Evolutionary conservation across 2,797 vertebrate species (phyloP).

Genomic region (Miichthys miiuy): DNA sequence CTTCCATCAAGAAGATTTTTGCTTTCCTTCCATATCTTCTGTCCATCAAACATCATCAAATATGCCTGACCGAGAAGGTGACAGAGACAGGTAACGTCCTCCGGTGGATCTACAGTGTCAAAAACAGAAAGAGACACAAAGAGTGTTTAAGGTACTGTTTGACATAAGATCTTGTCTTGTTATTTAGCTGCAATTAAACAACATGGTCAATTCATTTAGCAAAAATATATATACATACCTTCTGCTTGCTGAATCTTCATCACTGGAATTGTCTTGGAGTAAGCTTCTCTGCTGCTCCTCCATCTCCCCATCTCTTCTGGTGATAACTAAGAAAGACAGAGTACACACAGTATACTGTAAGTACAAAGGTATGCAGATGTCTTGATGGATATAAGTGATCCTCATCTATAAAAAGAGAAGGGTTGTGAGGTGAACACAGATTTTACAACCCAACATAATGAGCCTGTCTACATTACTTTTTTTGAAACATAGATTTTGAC

Average conservation of each 20-base stretch:
- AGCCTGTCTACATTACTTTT: background rate
- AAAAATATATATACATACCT: slow-evolving; percentile 60
- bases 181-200: background rate
- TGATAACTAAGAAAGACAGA: slow-evolving; percentile 66
- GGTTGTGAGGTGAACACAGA: background rate
- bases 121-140: slow-evolving; percentile 26
- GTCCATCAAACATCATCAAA: slow-evolving; percentile 75
- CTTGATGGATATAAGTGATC: background rate
- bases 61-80: slow-evolving; percentile 58
- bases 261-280: slow-evolving; percentile 89
- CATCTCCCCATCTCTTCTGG: slow-evolving; percentile 81
- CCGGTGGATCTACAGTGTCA: slow-evolving; percentile 55
- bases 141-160: background rate
- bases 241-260: slow-evolving; percentile 78
- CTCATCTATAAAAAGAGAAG: background rate
- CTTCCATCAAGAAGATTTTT: background rate
- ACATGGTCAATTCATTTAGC: background rate
- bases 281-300: slow-evolving; percentile 83
- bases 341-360: background rate
- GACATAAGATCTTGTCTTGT: background rate
- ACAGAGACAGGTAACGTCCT: slow-evolving; percentile 74
- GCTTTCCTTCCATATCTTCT: background rate
- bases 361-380: background rate
- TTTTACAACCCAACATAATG: background rate
- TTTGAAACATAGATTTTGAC: background rate